phyloP scores from a whole-genome alignment of 2,797 vertebrate genomes.

The Halcyon leucocephala region DNA sequence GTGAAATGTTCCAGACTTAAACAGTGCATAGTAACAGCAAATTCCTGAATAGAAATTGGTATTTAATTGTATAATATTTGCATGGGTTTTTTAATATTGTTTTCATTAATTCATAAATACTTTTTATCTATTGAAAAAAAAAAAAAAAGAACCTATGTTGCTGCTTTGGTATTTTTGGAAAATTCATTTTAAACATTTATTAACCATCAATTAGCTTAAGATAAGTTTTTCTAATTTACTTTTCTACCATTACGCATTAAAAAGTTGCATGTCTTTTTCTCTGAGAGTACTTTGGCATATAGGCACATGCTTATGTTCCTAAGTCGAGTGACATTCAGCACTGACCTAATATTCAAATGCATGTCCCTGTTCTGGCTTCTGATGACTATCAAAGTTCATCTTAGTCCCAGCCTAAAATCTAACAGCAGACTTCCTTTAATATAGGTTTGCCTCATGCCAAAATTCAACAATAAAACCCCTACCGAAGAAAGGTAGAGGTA shows the following conservation, averaged over 20 bases:
- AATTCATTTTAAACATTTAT: not conserved
- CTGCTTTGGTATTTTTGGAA: not conserved
- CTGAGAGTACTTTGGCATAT: not conserved
- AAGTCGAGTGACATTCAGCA: not conserved
- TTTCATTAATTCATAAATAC: not conserved
- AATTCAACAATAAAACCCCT: not conserved
- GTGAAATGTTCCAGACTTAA: slow-evolving; percentile 62
- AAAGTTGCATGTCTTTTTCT: not conserved
- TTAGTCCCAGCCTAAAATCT: not conserved
- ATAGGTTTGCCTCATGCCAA: not conserved
- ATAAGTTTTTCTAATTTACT: not conserved
- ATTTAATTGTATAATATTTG: slow-evolving; percentile 42
- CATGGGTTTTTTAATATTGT: not conserved
- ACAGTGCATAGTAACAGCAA: slow-evolving; percentile 26
- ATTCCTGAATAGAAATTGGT: slow-evolving; percentile 51
- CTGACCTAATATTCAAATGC: not conserved
- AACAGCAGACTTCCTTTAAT: not conserved
- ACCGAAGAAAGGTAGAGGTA: not conserved
- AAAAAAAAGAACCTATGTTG: not conserved
- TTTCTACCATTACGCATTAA: not conserved
- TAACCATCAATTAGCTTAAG: not conserved
- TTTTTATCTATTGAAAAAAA: not conserved
- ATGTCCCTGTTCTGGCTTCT: not conserved
- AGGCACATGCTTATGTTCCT: rapidly evolving
- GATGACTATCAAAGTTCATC: not conserved